Base-by-base conservation (phyloP, 2,113 vertebrate species). In the Scartelaos histophorus region DNA sequence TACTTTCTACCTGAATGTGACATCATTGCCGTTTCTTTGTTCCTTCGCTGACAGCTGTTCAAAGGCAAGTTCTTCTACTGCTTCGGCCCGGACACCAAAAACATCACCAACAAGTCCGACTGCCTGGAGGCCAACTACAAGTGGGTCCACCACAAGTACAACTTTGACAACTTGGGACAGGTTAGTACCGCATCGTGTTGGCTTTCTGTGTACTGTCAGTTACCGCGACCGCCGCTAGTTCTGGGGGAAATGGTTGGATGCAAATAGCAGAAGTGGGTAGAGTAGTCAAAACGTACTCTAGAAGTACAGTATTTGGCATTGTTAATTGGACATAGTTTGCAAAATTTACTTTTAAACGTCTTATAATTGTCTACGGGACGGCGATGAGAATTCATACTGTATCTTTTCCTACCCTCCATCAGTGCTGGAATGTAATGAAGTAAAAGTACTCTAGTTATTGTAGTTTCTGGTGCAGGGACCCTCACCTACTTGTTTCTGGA, bases 1-100 rank as follows among this genome's bases (percentile, higher is more conserved):
- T 21, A 70, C 66, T 67, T 15, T 77, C 70, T 73, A 35, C 53
- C 35, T 4, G 17, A 43, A 38, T 25, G 29, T 53, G 13, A 82
- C 75, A 66, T 10, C 22, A 13, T 13, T 12, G 43, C 19, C 54
- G 19, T 83, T n/a, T 84, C 51, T 58, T 69, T 80, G 61, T 82
- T 64, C 75, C 71, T 80, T 53, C 71, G 0, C 73, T 73, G 68
- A 72, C 91, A 99, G 98, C 95, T 99, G 66, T 99, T 99, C 89
- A 99, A 99, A 92, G 98, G 98, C 60, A 99, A 99, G 78, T 99
- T 99, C 92, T 99, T 97, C 90, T 94, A 99, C 84, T 99, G 98
- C 80, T 91, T 97, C 29, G 97, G 97, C 0, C 90, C 94, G 0
- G 97, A 99, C 79, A 96, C 97, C 76, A 95, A 95, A 81, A 99